A percentile compares a stretch with the other conserved stretches of the same genome.
Evolutionary conservation across 1,140 invertebrate genomes (phyloP).

Genomic region (Drosophila parvula): DNA sequence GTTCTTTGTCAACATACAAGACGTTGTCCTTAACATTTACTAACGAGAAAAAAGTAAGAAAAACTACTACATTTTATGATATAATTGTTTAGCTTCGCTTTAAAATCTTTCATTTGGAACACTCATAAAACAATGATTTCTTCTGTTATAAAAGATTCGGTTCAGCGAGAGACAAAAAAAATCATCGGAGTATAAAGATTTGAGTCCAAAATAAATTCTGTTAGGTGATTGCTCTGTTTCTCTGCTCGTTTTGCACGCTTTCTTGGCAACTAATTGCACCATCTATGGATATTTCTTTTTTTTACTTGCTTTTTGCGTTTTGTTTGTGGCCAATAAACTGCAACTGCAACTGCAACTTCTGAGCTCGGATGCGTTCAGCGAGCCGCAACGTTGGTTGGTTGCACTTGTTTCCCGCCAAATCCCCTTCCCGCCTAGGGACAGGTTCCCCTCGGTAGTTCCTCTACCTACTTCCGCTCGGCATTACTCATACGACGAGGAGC

Average conservation of each 20-base stretch:
- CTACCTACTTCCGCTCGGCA: conserved; percentile 61
- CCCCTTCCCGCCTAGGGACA: conserved; percentile 8
- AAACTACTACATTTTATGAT: not conserved
- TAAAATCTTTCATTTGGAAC: not conserved
- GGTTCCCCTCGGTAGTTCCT: conserved; percentile 41
- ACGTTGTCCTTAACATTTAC: not conserved
- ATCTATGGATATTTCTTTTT: conserved; percentile 39
- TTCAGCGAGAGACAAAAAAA: conserved; percentile 3
- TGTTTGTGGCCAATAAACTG: conserved; percentile 77
- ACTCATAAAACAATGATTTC: not conserved
- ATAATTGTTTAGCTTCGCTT: not conserved
- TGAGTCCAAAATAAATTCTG: conserved; percentile 30
- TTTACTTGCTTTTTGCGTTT: conserved; percentile 28
- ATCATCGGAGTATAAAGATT: conserved; percentile 41
- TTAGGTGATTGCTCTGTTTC: conserved; percentile 33
- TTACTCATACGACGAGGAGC: conserved; percentile 47
- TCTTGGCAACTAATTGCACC: conserved; percentile 74
- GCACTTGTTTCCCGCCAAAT: conserved; percentile 43
- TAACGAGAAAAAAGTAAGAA: not conserved
- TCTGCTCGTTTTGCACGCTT: conserved; percentile 62
- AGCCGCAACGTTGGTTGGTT: conserved; percentile 61
- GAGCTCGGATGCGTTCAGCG: conserved; percentile 53
- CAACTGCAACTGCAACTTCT: conserved; percentile 60
- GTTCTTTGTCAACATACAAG: conserved; percentile 4
- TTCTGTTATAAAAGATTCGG: not conserved